Evolutionary conservation across 2,113 vertebrate genomes (phyloP).

Genomic region (Dasyurus viverrinus): DNA sequence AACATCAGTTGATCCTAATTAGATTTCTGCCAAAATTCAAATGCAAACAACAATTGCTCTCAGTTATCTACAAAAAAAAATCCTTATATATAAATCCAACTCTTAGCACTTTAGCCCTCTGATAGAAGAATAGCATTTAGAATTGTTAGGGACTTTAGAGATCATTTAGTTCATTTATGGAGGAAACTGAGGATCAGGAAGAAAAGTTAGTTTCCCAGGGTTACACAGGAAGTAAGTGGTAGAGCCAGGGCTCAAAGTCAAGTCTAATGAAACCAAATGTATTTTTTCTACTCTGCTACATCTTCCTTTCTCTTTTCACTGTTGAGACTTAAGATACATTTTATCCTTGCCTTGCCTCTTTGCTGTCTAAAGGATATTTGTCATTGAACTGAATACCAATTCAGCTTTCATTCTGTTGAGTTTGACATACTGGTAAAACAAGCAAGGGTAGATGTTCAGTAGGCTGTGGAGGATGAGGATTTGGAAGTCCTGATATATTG

Average conservation of each 20-base stretch:
- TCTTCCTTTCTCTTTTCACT: background rate
- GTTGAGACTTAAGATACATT: background rate
- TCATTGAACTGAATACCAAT: background rate
- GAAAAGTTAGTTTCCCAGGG: background rate
- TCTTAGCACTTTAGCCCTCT: background rate
- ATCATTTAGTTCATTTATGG: background rate
- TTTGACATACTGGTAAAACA: background rate
- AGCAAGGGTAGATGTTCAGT: background rate
- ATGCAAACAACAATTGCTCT: background rate
- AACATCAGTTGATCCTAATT: background rate
- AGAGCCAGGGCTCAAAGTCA: background rate
- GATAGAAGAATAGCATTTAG: background rate
- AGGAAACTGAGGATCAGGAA: background rate
- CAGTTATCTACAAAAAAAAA: background rate
- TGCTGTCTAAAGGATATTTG: background rate
- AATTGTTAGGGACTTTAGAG: background rate
- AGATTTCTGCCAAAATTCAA: background rate
- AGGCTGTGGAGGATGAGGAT: background rate
- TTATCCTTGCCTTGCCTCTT: background rate
- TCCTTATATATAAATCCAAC: background rate
- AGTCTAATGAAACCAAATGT: background rate
- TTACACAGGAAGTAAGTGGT: background rate
- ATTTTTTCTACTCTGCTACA: background rate
- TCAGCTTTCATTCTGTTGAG: background rate
- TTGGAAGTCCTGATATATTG: background rate